Evolutionary conservation across 1,140 invertebrate species (phyloP).

Genomic region (Drosophila willistoni): DNA sequence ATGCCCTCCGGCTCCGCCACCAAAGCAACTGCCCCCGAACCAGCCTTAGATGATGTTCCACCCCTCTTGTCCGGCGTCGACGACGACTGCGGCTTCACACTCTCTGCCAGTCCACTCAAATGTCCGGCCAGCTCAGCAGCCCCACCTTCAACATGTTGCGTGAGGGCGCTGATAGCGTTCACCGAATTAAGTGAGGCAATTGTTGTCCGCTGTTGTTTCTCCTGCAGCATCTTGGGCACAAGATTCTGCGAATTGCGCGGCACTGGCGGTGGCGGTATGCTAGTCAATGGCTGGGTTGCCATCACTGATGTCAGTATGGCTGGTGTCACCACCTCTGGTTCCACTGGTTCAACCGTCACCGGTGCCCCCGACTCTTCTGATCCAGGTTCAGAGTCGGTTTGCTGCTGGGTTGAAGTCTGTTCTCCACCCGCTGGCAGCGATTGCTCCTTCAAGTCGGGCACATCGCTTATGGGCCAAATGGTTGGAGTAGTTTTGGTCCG

Average conservation of each 20-base stretch:
- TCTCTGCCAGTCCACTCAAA: constrained; percentile 76
- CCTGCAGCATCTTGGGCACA: constrained; percentile 68
- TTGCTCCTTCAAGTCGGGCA: constrained; percentile 52
- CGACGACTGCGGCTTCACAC: constrained; percentile 72
- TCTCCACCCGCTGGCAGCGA: constrained; percentile 25
- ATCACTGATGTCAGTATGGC: constrained; percentile 83
- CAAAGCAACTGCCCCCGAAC: constrained; percentile 62
- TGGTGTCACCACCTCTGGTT: constrained; percentile 59
- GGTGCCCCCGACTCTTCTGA: constrained; percentile 46
- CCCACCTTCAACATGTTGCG: constrained; percentile 83
- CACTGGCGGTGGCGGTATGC: constrained; percentile 87
- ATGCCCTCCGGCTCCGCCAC: constrained; percentile 78
- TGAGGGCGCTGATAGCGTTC: constrained; percentile 71
- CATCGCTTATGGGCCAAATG: constrained; percentile 93
- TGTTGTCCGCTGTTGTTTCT: constrained; percentile 52
- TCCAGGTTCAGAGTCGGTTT: constrained; percentile 18
- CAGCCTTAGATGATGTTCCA: constrained; percentile 38
- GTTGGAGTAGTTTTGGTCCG: constrained; percentile 91
- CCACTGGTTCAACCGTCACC: constrained; percentile 12
- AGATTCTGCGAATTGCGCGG: constrained; percentile 84
- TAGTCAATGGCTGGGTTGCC: constrained; percentile 85
- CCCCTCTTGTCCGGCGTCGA: constrained; percentile 65
- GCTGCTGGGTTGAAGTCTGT: background rate
- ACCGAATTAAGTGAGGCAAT: constrained; percentile 60
- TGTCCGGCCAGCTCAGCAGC: constrained; percentile 75